Percentiles rank a stretch among this genome's conserved stretches.
Conservation (phyloP, 2,113 vertebrate genomes). For the Varanus salvator region DNA sequence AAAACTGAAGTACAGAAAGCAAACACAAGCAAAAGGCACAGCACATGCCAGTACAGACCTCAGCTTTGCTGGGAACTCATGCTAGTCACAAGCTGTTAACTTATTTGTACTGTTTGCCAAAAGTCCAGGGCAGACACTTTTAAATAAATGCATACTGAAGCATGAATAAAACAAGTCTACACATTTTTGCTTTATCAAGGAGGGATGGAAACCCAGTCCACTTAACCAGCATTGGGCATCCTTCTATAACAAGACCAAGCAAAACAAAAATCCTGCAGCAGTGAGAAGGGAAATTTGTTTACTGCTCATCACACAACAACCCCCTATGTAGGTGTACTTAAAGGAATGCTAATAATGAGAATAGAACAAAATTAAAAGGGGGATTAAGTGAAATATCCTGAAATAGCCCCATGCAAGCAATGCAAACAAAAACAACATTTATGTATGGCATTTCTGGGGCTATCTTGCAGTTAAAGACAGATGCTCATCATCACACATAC, state of each 20-base stretch:
- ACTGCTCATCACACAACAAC: not conserved
- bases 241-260: constrained; percentile 50
- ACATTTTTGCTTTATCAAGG: not conserved
- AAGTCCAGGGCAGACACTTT: not conserved
- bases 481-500: constrained; percentile 33
- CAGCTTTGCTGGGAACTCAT: not conserved
- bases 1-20: not conserved
- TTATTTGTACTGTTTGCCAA: not conserved
- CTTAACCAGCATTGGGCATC: constrained; percentile 54
- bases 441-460: not conserved
- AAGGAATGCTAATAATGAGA: not conserved
- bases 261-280: constrained; percentile 55
- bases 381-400: not conserved
- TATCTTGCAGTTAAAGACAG: not conserved
- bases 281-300: constrained; percentile 25
- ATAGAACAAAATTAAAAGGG: constrained; percentile 4
- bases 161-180: not conserved
- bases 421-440: not conserved
- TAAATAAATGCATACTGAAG: not conserved
- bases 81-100: not conserved
- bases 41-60: not conserved
- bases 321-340: not conserved
- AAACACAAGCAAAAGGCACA: not conserved
- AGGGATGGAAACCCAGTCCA: constrained; percentile 21
- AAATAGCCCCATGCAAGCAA: not conserved